Conservation (phyloP, 2,113 vertebrate genomes). For the Protobothrops flavoviridis region DNA sequence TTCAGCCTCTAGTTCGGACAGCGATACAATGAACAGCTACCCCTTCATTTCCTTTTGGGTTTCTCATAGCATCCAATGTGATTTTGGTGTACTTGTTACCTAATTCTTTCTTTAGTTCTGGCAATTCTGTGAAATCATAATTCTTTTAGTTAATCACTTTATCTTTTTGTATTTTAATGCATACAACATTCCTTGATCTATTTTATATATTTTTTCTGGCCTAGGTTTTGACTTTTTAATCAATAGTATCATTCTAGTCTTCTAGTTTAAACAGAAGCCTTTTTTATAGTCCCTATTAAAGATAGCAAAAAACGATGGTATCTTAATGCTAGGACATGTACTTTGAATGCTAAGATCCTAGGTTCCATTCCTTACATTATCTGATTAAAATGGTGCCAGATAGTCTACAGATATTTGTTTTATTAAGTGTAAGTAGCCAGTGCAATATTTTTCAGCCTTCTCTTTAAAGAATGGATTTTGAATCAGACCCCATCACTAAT, state of each 20-base stretch:
- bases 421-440: not conserved
- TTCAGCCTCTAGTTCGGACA: not conserved
- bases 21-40: not conserved
- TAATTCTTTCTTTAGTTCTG: not conserved
- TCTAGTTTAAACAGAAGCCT: not conserved
- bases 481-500: not conserved
- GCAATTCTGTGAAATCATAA: not conserved
- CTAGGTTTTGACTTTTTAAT: not conserved
- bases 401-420: not conserved
- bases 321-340: not conserved
- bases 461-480: not conserved
- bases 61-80: not conserved
- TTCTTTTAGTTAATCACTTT: not conserved
- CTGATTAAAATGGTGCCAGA: not conserved
- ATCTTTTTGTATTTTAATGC: not conserved
- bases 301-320: not conserved
- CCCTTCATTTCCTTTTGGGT: not conserved
- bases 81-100: not conserved
- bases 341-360: not conserved
- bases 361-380: not conserved
- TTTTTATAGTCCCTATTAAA: not conserved
- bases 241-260: not conserved
- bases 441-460: not conserved
- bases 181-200: not conserved
- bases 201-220: not conserved